Evolutionary conservation across 2,888 invertebrate genomes (phyloP), one percentile per base, ranked within the genome.

Genomic region (Odontothrips loti): DNA sequence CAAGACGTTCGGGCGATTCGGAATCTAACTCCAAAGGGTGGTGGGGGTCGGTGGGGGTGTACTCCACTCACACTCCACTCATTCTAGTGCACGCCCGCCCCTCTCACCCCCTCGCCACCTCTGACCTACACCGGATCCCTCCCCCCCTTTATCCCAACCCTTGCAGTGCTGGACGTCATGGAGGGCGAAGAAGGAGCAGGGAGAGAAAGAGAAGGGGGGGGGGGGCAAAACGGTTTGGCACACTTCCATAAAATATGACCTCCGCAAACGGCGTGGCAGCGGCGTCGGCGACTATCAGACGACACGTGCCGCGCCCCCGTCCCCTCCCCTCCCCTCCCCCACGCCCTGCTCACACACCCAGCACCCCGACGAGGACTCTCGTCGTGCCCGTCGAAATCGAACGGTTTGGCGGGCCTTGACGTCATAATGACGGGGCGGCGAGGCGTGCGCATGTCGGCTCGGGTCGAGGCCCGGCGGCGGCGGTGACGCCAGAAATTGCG

Each of bases 241-340:
- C 58, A 58, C 58, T 58, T 58, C 58, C 58, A 58, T 58, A 58
- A 58, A 58, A 58, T 58, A 58, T n/a, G 58, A 58, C 58, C 58
- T 58, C 58, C 58, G 15, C 58, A 43, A 43, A n/a, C 20, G 51
- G 51, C 20, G 58, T n/a, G 58, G 58, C 58, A 15, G 58, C 58
- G 17, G 58, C n/a, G 58, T 15, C 20, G 51, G 1, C 20, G 17
- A 58, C 58, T 58, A 20, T 20, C 6, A 58, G 58, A 58, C 34
- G 34, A 43, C 34, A 43, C 34, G 34, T 43, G 34, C 34, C 34
- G 17, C 11, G 8, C 51, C 51, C 9, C 51, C 51, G 51, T 8
- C 51, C 12, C 48, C 48, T 11, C 51, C 51, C 17, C 58, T 15
- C 15, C 58, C 58, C 20, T 10, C 9, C 51, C 51, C 68, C 68